Evolutionary conservation across 2,113 vertebrate genomes (phyloP).

Genomic region (Pristiophorus japonicus): DNA sequence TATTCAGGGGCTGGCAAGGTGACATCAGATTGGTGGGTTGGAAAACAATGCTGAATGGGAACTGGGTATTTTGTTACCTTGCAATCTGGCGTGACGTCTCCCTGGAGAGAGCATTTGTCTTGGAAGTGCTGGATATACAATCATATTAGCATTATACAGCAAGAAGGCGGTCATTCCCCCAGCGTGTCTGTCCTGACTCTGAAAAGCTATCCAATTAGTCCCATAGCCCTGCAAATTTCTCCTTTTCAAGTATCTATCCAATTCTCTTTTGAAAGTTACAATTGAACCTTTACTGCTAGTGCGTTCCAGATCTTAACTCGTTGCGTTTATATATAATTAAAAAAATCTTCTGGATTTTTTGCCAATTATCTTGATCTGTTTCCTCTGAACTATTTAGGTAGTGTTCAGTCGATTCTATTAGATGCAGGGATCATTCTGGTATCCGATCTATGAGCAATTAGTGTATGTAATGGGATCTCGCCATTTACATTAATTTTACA

Average conservation of each 20-base stretch:
- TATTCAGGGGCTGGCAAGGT: background rate
- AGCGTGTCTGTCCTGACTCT: background rate
- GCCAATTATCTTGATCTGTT: background rate
- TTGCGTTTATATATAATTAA: background rate
- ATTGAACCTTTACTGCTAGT: background rate
- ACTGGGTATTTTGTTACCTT: background rate
- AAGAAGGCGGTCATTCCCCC: background rate
- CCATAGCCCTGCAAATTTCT: background rate
- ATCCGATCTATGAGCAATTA: background rate
- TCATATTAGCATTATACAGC: no score
- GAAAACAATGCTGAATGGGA: background rate
- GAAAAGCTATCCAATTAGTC: background rate
- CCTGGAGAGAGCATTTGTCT: background rate
- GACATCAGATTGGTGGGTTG: background rate
- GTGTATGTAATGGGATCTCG: background rate
- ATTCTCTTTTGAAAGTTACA: background rate
- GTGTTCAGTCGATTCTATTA: background rate
- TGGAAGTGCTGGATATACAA: background rate
- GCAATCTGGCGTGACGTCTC: no score
- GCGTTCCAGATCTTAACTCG: background rate
- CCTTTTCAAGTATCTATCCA: background rate
- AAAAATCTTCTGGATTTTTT: background rate
- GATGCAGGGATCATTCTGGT: background rate
- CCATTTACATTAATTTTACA: background rate
- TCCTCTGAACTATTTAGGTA: background rate